A percentile compares a stretch with the other conserved stretches of the same genome.
These are phyloP conservation scores for Drosophila ambigua DNA, from an alignment of 1,140 invertebrate genomes.

Conservation along the genomic window DNA sequence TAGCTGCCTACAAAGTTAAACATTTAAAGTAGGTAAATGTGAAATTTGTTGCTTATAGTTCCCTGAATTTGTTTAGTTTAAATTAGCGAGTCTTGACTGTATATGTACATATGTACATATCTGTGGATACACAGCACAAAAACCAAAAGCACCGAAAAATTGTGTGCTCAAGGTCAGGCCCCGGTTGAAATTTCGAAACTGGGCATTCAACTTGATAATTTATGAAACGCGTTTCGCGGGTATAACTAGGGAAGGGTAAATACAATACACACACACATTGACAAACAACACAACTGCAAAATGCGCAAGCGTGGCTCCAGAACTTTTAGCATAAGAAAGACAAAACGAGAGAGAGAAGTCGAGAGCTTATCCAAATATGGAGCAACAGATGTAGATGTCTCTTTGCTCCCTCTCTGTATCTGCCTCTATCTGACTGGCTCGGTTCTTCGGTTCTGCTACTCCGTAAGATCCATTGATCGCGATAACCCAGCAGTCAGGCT, in stretches of 20 bases:
- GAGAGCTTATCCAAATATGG: constrained; percentile 33
- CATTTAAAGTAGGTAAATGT: too few species aligned
- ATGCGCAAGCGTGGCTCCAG: constrained; percentile 52
- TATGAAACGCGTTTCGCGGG: constrained; percentile 75
- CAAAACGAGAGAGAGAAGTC: neutral
- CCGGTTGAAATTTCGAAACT: constrained; percentile 71
- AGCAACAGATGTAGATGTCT: constrained; percentile 13
- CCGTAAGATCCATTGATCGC: constrained; percentile 37
- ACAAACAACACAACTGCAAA: constrained; percentile 2
- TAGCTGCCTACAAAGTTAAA: too few species aligned
- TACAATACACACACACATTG: neutral
- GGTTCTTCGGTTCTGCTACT: too few species aligned
- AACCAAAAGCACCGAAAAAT: constrained; percentile 62
- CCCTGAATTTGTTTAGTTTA: too few species aligned
- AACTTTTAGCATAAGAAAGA: constrained; percentile 12
- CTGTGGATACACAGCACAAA: constrained; percentile 25
- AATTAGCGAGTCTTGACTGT: too few species aligned
- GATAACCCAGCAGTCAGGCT: constrained; percentile 21
- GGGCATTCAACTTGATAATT: constrained; percentile 83
- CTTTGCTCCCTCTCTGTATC: constrained; percentile 2
- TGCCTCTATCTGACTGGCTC: neutral
- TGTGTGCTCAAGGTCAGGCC: constrained; percentile 73
- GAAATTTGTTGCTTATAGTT: too few species aligned
- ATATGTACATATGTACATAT: constrained; percentile 15
- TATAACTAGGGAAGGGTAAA: constrained; percentile 63